These are phyloP conservation scores for Dynastes hyllus DNA, from an alignment of 2,888 invertebrate species.

Conservation along the genomic window DNA sequence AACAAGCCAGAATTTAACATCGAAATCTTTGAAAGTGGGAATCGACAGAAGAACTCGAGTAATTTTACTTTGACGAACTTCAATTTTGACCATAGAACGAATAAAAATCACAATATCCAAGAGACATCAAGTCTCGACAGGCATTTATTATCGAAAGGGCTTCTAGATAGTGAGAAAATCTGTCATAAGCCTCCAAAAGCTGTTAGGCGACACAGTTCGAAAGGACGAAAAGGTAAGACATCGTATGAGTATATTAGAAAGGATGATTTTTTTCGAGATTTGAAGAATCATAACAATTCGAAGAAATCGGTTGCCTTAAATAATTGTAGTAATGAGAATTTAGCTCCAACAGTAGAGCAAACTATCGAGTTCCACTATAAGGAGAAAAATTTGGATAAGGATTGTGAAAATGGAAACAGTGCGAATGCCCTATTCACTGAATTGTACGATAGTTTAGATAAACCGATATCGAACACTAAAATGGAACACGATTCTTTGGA, in stretches of 20 bases:
- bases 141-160: slow-evolving; percentile 69
- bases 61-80: slow-evolving; percentile 54
- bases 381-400: slow-evolving; percentile 68
- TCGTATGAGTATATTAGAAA: slow-evolving; percentile 70
- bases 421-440: slow-evolving; percentile 58
- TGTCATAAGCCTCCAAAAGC: slow-evolving; percentile 86
- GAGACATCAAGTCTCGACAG: slow-evolving; percentile 71
- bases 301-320: slow-evolving; percentile 41
- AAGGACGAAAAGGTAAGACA: slow-evolving; percentile 65
- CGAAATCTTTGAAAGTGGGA: slow-evolving; percentile 65
- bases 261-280: slow-evolving; percentile 64
- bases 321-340: slow-evolving; percentile 55
- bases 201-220: slow-evolving; percentile 79
- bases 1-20: slow-evolving; percentile 68
- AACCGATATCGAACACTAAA: slow-evolving; percentile 58
- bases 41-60: slow-evolving; percentile 44
- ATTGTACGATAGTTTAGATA: slow-evolving; percentile 68
- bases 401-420: slow-evolving; percentile 63
- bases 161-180: slow-evolving; percentile 71
- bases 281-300: slow-evolving; percentile 46
- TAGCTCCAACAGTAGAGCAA: slow-evolving; percentile 62
- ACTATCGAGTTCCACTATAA: slow-evolving; percentile 69
- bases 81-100: slow-evolving; percentile 57
- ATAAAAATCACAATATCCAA: slow-evolving; percentile 59
- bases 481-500: slow-evolving; percentile 67